Evolutionary conservation across 2,113 vertebrate genomes (phyloP), one percentile per base, ranked within the genome.

Genomic region (Forbesichthys papilliferus): DNA sequence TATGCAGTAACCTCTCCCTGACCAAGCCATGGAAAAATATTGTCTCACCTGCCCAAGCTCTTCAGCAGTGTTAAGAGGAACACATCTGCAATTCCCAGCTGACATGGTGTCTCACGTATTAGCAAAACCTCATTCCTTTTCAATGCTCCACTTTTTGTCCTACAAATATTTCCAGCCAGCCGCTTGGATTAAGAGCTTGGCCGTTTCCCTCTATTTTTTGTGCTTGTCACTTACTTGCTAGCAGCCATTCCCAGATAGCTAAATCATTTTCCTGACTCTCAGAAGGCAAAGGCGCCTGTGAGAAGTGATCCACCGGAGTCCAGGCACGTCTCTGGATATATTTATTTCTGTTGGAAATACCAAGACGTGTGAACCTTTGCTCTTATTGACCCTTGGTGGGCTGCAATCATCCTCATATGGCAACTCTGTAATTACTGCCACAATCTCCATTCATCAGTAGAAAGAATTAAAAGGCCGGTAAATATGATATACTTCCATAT

Each of bases 311-410:
- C 9, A 54, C 62, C 9, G 61, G 52, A 54, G 53, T 55, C 16
- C 1, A 8, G 55, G 57, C 66, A 64, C 78, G 78, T 76, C 78
- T 82, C 56, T 46, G 62, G 80, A 81, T 77, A 67, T 86, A 86
- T 87, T 88, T 88, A 81, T 85, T 85, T 88, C 72, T 76, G 66
- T 48, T 48, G 60, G 61, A 85, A 85, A 89, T 83, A 85, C 84
- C 78, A 85, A 74, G 79, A 75, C 78, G 74, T 77, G 78, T 79
- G 77, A 88, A 77, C 81, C 49, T 79, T 66, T 80, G 71, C 73
- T 77, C 83, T 63, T 7, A 3, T 60, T 79, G 84, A 86, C 87
- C 80, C 77, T 75, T 6, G 9, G 36, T 46, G 74, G 11, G 18
- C 64, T 61, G 73, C 83, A 87, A 86, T 87, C 84, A 84, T 73